phyloP scores from a whole-genome alignment of 2,888 invertebrate species.

The Temnothorax rugatulus region DNA sequence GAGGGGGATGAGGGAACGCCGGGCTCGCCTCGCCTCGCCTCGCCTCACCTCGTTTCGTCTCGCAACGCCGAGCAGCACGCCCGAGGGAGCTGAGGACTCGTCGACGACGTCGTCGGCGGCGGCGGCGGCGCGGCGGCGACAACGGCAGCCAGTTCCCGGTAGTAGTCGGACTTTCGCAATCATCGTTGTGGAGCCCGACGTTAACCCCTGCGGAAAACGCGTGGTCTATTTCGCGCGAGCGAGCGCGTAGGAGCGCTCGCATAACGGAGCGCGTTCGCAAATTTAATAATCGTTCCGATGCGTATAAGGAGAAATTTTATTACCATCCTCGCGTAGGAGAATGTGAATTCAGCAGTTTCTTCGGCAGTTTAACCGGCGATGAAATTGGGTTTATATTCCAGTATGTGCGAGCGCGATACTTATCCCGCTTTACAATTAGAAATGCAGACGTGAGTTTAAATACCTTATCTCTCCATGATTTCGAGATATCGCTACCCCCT shows the following conservation, averaged over 20 bases:
- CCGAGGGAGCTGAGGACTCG: conserved; percentile 45
- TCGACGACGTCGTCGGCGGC: conserved; percentile 6
- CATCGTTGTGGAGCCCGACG: conserved; percentile 28
- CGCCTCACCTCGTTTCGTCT: not conserved
- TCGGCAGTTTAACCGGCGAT: not conserved
- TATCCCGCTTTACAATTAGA: not conserved
- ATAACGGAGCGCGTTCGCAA: conserved; percentile 13
- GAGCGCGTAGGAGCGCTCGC: conserved; percentile 2
- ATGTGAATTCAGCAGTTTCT: not conserved
- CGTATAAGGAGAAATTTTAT: conserved; percentile 12
- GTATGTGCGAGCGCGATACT: too few relatives aligned
- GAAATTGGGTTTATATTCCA: conserved; percentile 13
- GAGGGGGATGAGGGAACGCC: not conserved
- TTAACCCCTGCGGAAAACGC: conserved; percentile 49
- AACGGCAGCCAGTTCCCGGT: not conserved
- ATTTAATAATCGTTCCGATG: conserved; percentile 46
- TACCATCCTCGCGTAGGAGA: not conserved
- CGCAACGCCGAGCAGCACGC: conserved; percentile 38
- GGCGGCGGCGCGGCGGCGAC: not conserved
- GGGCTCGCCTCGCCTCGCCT: not conserved
- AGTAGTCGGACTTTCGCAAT: conserved; percentile 51
- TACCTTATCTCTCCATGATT: not conserved
- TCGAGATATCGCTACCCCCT: not conserved
- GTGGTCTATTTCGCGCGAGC: conserved; percentile 36
- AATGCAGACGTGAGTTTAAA: not conserved